phyloP scores from a whole-genome alignment of 2,797 vertebrate genomes.

The Coracias cyanogaster region DNA sequence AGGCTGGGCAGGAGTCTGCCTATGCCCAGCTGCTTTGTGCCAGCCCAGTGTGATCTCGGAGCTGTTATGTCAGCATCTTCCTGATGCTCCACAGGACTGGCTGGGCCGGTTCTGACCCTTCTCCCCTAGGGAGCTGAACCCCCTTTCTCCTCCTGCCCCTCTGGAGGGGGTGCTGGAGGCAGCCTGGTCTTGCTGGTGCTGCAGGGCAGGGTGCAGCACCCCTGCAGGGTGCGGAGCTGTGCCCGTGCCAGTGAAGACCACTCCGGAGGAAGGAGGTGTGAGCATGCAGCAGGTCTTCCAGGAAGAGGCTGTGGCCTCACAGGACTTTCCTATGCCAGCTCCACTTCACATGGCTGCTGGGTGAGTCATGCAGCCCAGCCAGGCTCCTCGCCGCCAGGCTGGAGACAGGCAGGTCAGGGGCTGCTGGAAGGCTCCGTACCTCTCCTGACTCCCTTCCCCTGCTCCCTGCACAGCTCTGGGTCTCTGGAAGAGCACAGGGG shows the following conservation, averaged over 20 bases:
- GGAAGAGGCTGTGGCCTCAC: slow-evolving; percentile 33
- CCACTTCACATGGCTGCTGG: slow-evolving; percentile 49
- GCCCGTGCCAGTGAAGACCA: accelerated
- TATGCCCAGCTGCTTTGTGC: neutral
- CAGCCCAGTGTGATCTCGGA: accelerated
- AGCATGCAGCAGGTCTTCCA: slow-evolving; percentile 1
- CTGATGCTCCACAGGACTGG: neutral
- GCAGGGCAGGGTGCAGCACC: neutral
- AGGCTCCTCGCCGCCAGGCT: neutral
- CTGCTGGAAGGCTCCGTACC: neutral
- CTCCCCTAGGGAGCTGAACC: neutral
- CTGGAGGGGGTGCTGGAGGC: neutral
- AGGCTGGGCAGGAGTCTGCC: neutral
- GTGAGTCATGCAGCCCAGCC: slow-evolving; percentile 41
- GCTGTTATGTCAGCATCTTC: neutral
- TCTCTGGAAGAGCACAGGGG: neutral
- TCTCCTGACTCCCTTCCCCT: neutral
- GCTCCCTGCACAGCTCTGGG: neutral
- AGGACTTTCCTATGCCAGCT: slow-evolving; percentile 48
- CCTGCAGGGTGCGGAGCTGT: accelerated
- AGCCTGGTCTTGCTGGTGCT: neutral
- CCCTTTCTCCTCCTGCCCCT: neutral
- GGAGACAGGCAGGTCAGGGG: neutral
- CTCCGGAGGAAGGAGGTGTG: neutral
- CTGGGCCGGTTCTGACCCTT: neutral